Evolutionary conservation across 2,797 vertebrate species (phyloP), one percentile per base, ranked within the genome.

Genomic region (Bovichtus variegatus): DNA sequence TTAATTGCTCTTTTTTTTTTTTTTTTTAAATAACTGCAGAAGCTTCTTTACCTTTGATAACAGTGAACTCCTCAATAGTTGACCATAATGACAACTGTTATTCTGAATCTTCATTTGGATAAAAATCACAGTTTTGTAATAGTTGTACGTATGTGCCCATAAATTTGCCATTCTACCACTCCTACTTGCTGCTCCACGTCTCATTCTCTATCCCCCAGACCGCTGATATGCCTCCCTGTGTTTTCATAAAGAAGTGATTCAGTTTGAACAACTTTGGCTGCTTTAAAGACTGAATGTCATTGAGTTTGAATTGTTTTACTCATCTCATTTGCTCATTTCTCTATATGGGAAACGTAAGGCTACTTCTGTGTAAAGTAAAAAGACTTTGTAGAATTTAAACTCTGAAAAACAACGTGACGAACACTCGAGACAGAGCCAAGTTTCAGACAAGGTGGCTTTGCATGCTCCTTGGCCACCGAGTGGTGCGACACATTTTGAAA

Each of bases 381-480:
- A 69, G n/a, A 71, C 51, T 63, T 64, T 16, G 83, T 21, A 78
- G 81, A 63, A 83, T 87, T 84, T 77, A 83, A 82, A 67, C 40
- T 44, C 40, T 49, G 19, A 71, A 59, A 84, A 85, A 64, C 70
- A 64, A 58, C 27, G 13, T 15, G 25, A 66, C 36, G 78, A 71
- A 61, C 47, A 19, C 73, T 58, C 1, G n/a, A 60, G 44, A 44
- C 40, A 1, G 43, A 76, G 65, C 72, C 6, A 2, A 51, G 50
- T 76, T 54, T 71, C 29, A 66, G 64, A 74, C 55, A 2, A 21
- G 16, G 60, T 40, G 31, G 58, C 63, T 84, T 80, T 87, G 82
- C 80, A 70, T 87, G 78, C 71, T 78, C 13, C 54, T 82, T 60
- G 65, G 54, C 76, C 41, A 77, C 47, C 2, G 8, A 53, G 60